Base-by-base conservation (phyloP, 2,888 invertebrate species). In the Idaea aversata region DNA sequence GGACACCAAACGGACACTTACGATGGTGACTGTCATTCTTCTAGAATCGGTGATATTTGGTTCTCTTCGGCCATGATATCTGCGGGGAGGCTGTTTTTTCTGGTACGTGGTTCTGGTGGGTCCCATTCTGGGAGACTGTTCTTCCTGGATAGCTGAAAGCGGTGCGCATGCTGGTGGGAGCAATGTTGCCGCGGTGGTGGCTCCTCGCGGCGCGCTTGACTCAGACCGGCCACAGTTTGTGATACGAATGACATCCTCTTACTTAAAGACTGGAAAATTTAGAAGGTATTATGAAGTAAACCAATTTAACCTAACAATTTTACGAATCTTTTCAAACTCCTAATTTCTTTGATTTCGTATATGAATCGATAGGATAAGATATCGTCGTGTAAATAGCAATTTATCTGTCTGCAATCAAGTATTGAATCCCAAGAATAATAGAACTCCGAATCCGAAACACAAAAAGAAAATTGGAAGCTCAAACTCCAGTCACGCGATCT, bases 141-240 rank as follows among this genome's bases (percentile, higher is more conserved):
- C 80, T 93, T 93, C 76, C 93, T 80, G 82, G 81, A 79, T 70
- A 93, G 88, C 76, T 87, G 87, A 75, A 85, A 81, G 69, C 90
- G 90, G 67, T 90, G 87, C 15, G 91, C 84, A 85, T 93, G 90
- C 75, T 88, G 91, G 74, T 93, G 92, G 1, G 92, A 90, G 85
- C 93, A 93, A 82, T 93, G 93, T 75, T 93, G 93, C 57, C 90
- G 79, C 0, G 91, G 90, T 4, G 90, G 87, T 0, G 83, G 83
- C 57, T 92, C 91, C 65, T 90, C 88, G n/a, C 90, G 88, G 1
- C 90, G 81, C 57, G 88, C 78, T 75, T 92, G 91, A 75, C 91
- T 92, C 81, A 93, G 84, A 60, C 93, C 93, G 34, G 94, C 94
- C 67, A 93, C 93, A 59, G 94, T 93, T 90, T 93, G 93, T 58